Evolutionary conservation across 2,797 vertebrate species (phyloP).

Genomic region (Darevskia nairensis): DNA sequence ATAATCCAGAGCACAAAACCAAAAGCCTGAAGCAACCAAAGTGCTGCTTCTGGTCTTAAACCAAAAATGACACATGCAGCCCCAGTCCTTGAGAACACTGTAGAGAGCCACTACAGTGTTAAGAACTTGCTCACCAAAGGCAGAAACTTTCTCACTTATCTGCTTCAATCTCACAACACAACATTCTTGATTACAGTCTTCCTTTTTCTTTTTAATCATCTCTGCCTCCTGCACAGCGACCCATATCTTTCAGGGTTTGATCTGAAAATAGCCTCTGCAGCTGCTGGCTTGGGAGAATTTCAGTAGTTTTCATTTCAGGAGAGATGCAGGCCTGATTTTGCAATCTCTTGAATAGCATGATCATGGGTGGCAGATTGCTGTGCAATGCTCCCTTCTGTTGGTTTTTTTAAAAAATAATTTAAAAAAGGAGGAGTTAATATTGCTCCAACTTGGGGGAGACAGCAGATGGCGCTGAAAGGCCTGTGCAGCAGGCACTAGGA

Average conservation of each 20-base stretch:
- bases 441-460: slow-evolving; percentile 19
- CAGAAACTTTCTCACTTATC: background rate
- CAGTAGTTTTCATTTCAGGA: slow-evolving; percentile 8
- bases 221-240: background rate
- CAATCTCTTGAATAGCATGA: rapidly evolving
- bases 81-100: background rate
- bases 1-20: background rate
- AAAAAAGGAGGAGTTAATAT: background rate
- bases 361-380: background rate
- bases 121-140: background rate
- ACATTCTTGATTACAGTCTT: background rate
- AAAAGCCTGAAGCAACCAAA: background rate
- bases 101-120: background rate
- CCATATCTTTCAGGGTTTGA: background rate
- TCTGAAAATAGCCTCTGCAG: slow-evolving; percentile 13
- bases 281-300: background rate
- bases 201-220: background rate
- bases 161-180: background rate
- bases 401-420: too few relatives aligned
- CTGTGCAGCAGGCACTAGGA: slow-evolving; percentile 13
- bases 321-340: rapidly evolving
- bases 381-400: background rate
- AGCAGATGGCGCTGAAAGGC: slow-evolving; percentile 63
- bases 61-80: background rate
- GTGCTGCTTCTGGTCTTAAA: background rate